A percentile compares a stretch with the other conserved stretches of the same genome.
Evolutionary conservation across 1,140 invertebrate genomes (phyloP).

Genomic region (Odontomachus brunneus): DNA sequence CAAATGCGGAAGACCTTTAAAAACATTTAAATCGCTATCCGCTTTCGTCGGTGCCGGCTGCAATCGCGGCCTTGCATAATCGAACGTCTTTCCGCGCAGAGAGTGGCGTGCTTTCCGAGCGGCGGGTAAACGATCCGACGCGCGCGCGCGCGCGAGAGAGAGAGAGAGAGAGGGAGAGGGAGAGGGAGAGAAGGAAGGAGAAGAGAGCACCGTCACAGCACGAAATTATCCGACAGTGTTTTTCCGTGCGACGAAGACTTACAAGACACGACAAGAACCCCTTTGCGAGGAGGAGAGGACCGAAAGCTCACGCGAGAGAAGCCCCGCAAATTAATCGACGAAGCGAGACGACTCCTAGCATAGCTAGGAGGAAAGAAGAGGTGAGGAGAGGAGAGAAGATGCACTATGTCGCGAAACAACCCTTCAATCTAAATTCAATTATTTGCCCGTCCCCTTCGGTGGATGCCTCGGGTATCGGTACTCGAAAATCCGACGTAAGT

Average conservation of each 20-base stretch:
- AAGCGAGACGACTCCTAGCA: conserved; percentile 72
- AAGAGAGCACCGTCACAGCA: conserved; percentile 30
- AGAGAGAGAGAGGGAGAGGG: too few species aligned
- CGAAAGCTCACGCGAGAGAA: conserved; percentile 73
- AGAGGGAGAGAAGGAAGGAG: too few species aligned
- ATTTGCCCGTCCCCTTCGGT: conserved; percentile 69
- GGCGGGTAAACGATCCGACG: conserved; percentile 9
- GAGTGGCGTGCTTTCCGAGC: not conserved
- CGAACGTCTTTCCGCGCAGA: not conserved
- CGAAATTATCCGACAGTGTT: conserved; percentile 73
- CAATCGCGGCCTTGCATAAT: conserved; percentile 47
- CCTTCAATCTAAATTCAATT: conserved; percentile 84
- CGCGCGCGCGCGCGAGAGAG: too few species aligned
- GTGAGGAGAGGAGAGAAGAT: not conserved
- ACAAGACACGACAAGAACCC: conserved; percentile 75
- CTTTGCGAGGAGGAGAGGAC: conserved; percentile 16
- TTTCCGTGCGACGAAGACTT: conserved; percentile 79
- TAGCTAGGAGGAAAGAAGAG: too few species aligned
- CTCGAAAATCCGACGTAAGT: conserved; percentile 75
- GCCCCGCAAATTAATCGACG: conserved; percentile 82
- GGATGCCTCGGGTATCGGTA: conserved; percentile 57
- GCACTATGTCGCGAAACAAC: conserved; percentile 74
- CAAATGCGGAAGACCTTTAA: conserved; percentile 10
- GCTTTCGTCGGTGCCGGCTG: conserved; percentile 1
- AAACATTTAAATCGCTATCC: conserved; percentile 34